These are phyloP conservation scores for Shargacucullia verbasci DNA, from an alignment of 2,888 invertebrate species.

Conservation along the genomic window DNA sequence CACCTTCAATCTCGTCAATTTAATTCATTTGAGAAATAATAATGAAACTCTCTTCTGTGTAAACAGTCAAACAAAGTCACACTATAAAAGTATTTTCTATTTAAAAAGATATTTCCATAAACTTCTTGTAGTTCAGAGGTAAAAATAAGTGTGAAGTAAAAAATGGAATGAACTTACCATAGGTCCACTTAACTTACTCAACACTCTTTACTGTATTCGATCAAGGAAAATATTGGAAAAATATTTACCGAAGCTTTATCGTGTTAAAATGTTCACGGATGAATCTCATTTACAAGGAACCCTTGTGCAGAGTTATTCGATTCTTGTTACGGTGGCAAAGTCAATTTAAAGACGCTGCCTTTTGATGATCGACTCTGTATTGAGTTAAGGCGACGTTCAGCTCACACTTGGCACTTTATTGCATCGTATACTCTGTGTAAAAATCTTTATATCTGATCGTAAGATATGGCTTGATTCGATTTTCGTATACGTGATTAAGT, in stretches of 20 bases:
- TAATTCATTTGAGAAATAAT: too few species aligned
- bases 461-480: conserved; percentile 16
- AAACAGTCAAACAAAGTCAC: too few species aligned
- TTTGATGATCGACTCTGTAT: conserved; percentile 48
- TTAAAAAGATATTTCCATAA: too few species aligned
- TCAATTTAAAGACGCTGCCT: conserved; percentile 56
- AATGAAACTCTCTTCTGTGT: too few species aligned
- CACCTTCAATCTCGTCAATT: too few species aligned
- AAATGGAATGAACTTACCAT: neutral
- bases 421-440: neutral
- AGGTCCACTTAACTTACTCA: conserved; percentile 27
- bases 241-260: conserved; percentile 74
- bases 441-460: conserved; percentile 6
- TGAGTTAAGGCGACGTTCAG: conserved; percentile 45
- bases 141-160: too few species aligned
- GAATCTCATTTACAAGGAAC: conserved; percentile 61
- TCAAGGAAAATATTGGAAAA: conserved; percentile 78
- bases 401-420: conserved; percentile 9
- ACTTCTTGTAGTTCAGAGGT: too few species aligned
- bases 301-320: conserved; percentile 58
- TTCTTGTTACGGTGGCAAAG: conserved; percentile 55
- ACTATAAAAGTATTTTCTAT: too few species aligned
- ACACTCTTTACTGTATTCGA: conserved; percentile 53
- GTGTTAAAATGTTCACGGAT: conserved; percentile 65
- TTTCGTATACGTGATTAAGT: conserved; percentile 8